Evolutionary conservation across 2,888 invertebrate species (phyloP).

Genomic region (Neelides folsomi): DNA sequence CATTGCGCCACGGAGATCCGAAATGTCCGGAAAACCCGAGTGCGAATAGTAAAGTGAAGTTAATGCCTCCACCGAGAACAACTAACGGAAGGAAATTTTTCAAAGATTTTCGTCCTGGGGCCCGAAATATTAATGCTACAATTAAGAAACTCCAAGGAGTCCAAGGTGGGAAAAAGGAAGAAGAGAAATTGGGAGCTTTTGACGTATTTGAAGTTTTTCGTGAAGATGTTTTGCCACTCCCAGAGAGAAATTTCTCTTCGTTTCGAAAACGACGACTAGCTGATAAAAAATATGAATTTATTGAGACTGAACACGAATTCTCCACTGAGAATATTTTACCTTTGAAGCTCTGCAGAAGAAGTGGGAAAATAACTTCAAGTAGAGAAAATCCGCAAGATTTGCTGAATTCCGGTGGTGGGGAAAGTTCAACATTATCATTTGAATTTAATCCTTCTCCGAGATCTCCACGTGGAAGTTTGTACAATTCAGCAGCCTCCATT

Average conservation of each 20-base stretch:
- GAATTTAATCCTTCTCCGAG: no score
- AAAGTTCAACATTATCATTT: no score
- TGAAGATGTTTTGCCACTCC: conserved; percentile 11
- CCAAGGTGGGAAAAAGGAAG: no score
- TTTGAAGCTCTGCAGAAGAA: conserved; percentile 4
- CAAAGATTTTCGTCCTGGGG: no score
- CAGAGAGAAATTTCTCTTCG: conserved; percentile 14
- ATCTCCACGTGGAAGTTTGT: no score
- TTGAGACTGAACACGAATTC: conserved; percentile 46
- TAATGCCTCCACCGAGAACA: background rate
- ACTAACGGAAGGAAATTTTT: background rate
- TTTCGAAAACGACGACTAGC: conserved; percentile 63
- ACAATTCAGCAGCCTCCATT: no score
- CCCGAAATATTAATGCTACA: no score
- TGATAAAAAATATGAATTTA: conserved; percentile 84
- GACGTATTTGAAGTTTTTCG: conserved; percentile 13
- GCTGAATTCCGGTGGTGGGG: no score
- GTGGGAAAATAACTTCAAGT: conserved; percentile 1
- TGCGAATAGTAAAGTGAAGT: no score
- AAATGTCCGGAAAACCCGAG: no score
- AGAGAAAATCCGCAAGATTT: background rate
- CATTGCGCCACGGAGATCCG: no score
- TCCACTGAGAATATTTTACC: background rate
- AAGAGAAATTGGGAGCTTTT: conserved; percentile 1
- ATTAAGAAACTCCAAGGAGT: no score